A percentile compares a stretch with the other conserved stretches of the same genome.
Conservation (phyloP, 2,797 vertebrate species). For the Circus cinereus region DNA sequence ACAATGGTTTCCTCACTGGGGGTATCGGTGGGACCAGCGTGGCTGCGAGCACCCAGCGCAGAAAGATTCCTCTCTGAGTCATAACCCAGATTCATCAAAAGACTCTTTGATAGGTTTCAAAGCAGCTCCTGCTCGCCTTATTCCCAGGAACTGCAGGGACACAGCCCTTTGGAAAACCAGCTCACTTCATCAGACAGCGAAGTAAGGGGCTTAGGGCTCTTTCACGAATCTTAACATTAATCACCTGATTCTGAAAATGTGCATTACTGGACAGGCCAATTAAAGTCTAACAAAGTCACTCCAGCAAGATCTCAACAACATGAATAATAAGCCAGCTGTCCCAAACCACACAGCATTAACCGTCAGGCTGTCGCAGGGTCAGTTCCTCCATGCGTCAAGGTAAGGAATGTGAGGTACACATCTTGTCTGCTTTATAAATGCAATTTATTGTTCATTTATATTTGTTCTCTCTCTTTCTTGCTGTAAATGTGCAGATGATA, state of each 20-base stretch:
- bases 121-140: neutral
- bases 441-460: neutral
- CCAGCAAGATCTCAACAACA: neutral
- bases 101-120: neutral
- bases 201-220: neutral
- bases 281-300: neutral
- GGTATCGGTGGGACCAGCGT: neutral
- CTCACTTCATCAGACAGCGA: neutral
- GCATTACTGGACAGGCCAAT: neutral
- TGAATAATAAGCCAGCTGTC: neutral
- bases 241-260: neutral
- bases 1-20: neutral
- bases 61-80: slow-evolving; percentile 20
- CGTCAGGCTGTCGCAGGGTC: accelerated
- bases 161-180: neutral
- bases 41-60: neutral
- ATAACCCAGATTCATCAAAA: slow-evolving; percentile 17
- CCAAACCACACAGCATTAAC: neutral
- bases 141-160: neutral
- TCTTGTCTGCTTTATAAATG: neutral
- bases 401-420: neutral
- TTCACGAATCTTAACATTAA: neutral
- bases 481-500: neutral
- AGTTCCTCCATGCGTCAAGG: neutral
- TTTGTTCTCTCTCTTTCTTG: neutral